phyloP scores from a whole-genome alignment of 2,113 vertebrate species.

The Anolis carolinensis region DNA sequence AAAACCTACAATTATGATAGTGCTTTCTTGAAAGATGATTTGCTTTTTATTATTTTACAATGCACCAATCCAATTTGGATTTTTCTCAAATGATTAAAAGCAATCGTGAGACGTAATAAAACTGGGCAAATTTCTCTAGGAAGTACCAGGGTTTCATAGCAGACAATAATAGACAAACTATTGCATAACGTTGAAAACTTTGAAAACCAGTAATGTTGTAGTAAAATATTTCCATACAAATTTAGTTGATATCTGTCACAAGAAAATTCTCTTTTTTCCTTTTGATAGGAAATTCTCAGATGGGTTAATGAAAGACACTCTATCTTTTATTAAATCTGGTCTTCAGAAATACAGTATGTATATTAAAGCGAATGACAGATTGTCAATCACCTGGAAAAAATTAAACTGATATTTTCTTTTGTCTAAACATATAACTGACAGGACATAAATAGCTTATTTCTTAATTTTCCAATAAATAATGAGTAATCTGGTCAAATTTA shows the following conservation, averaged over 20 bases:
- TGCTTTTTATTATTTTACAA: background rate
- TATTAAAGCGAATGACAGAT: background rate
- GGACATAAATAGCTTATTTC: background rate
- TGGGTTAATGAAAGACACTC: too few relatives aligned
- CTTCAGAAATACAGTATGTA: background rate
- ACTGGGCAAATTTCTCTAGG: background rate
- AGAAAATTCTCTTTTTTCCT: background rate
- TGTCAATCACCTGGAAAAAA: background rate
- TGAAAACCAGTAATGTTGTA: background rate
- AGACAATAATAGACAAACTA: background rate
- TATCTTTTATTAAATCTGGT: background rate
- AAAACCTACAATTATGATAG: background rate
- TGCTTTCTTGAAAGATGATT: background rate
- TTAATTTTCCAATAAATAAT: background rate
- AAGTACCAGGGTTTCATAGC: background rate
- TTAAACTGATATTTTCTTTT: background rate
- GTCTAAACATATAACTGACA: background rate
- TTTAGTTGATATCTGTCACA: background rate
- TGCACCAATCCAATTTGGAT: background rate
- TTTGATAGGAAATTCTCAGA: background rate
- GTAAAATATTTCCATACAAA: background rate
- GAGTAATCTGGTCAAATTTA: background rate
- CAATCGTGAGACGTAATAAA: background rate
- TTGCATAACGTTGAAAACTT: background rate
- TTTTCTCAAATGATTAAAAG: background rate